Evolutionary conservation across 2,113 vertebrate species (phyloP).

Genomic region (Xenopus tropicalis): DNA sequence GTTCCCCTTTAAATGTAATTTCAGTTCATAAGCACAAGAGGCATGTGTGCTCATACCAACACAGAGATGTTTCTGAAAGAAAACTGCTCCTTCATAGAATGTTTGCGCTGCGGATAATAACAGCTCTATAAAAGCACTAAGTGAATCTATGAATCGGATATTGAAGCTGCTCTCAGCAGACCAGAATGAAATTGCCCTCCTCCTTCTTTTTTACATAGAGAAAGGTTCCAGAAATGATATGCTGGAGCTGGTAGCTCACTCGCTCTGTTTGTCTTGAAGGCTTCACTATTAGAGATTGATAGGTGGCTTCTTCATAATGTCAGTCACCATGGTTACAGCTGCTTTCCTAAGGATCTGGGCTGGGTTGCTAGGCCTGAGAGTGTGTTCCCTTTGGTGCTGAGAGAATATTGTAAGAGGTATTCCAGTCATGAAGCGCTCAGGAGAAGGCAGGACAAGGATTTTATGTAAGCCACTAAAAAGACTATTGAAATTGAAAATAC

Average conservation of each 20-base stretch:
- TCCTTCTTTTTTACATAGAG: slow-evolving; percentile 2
- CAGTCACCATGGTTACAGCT: slow-evolving; percentile 25
- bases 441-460: too few species aligned
- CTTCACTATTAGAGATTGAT: slow-evolving; percentile 13
- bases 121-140: too few species aligned
- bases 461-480: too few species aligned
- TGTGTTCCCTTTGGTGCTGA: background rate
- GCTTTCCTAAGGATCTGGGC: slow-evolving; percentile 5
- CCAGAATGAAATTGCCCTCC: background rate
- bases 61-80: too few species aligned
- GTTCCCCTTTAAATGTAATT: too few species aligned
- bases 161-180: background rate
- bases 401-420: background rate
- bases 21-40: too few species aligned
- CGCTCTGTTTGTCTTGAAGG: background rate
- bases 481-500: too few species aligned
- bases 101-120: too few species aligned
- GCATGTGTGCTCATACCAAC: too few species aligned
- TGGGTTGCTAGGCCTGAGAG: slow-evolving; percentile 18
- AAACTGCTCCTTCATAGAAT: too few species aligned
- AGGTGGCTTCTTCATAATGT: slow-evolving; percentile 23
- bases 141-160: too few species aligned
- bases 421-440: background rate
- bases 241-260: background rate
- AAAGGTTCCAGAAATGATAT: slow-evolving; percentile 5